Conservation (phyloP, 2,888 invertebrate species). For the Noctua fimbriata region DNA sequence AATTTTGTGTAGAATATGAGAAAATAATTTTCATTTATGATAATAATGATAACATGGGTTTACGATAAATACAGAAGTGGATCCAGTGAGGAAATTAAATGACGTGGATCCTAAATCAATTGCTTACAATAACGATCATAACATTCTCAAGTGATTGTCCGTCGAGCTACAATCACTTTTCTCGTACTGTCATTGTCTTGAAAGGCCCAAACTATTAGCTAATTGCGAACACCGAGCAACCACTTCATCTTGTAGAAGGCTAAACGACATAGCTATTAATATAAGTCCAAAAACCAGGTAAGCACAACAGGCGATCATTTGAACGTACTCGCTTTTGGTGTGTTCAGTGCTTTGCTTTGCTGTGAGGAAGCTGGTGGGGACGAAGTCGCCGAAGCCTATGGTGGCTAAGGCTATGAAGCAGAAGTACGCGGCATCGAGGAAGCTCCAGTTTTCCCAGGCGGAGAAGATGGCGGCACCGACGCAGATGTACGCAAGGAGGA, state of each 20-base stretch:
- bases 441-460: constrained; percentile 95
- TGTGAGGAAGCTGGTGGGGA: constrained; percentile 91
- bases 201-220: constrained; percentile 92
- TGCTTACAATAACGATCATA: constrained; percentile 87
- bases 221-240: constrained; percentile 93
- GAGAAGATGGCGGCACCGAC: constrained; percentile 94
- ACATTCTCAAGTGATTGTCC: constrained; percentile 87
- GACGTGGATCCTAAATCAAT: constrained; percentile 70
- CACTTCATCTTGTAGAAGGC: constrained; percentile 95
- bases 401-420: constrained; percentile 96
- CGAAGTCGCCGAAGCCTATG: constrained; percentile 95
- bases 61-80: constrained; percentile 75
- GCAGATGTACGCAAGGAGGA: constrained; percentile 93
- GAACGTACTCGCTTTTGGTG: constrained; percentile 91
- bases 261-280: constrained; percentile 96
- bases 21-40: constrained; percentile 80
- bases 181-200: constrained; percentile 91
- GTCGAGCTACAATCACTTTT: constrained; percentile 88
- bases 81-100: constrained; percentile 72
- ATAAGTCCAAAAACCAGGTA: constrained; percentile 95
- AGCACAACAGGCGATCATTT: constrained; percentile 94
- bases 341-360: constrained; percentile 85
- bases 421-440: constrained; percentile 95
- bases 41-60: constrained; percentile 75
- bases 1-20: constrained; percentile 79